Evolutionary conservation across 2,888 invertebrate species (phyloP), one percentile per base, ranked within the genome.

Genomic region (Hemicrepidius hirtus): DNA sequence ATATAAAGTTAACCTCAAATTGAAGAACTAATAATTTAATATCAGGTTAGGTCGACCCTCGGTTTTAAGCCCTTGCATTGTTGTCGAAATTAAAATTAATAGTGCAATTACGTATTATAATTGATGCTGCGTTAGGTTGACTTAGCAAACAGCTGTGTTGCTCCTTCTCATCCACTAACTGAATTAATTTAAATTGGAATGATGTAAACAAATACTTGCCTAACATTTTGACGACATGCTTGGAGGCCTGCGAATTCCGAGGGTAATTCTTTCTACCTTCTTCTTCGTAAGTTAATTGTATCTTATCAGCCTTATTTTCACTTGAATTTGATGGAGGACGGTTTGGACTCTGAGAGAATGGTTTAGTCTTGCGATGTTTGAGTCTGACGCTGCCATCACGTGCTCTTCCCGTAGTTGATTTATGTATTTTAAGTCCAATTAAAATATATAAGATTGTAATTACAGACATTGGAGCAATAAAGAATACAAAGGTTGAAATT

Each of bases 401-500:
- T 46, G 79, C 83, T 21, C 78, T 82, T 71, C 78, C 78, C 32
- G 78, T 78, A 12, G 84, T 85, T 1, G 86, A 86, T 68, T 82
- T 80, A 63, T 86, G 83, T 53, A 88, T 79, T 73, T 87, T 86
- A 12, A 87, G 78, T 13, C 87, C 88, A 71, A 88, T 88, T 65
- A 87, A 80, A 59, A 87, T 82, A 81, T 91, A 91, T 28, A 91
- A 84, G 4, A 89, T 87, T 6, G 88, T 88, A 71, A 91, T 90
- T 60, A 91, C 82, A 4, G 88, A 86, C 89, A 91, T 89, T 0
- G 91, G 91, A 0, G 89, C 85, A 6, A 90, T 85, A 83, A 91
- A 91, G 80, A 91, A 90, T 16, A 91, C 80, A 70, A 90, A 86
- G 0, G 90, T 88, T 28, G 91, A 89, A 21, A 89, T 85, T 75